These are phyloP conservation scores for Philonicus albiceps DNA, from an alignment of 2,888 invertebrate species.

Conservation along the genomic window DNA sequence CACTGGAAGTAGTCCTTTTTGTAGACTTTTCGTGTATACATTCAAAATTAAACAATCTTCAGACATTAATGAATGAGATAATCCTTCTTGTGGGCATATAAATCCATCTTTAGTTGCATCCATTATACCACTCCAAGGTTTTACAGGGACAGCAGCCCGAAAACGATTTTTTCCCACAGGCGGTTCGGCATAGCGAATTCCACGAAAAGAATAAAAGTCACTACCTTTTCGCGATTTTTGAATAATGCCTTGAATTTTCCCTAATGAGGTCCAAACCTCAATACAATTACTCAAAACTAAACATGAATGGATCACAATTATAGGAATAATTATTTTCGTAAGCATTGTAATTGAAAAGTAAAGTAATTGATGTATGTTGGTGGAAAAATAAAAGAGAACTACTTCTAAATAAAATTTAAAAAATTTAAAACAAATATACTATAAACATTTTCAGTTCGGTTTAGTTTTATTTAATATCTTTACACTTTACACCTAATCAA, in stretches of 20 bases:
- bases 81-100: slow-evolving; percentile 57
- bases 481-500: no score
- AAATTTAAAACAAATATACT: no score
- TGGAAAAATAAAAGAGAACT: no score
- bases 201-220: slow-evolving; percentile 53
- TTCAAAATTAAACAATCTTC: slow-evolving; percentile 74
- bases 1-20: slow-evolving; percentile 50
- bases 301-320: not conserved
- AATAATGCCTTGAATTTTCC: not conserved
- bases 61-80: slow-evolving; percentile 52
- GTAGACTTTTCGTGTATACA: slow-evolving; percentile 64
- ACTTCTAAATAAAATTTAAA: no score
- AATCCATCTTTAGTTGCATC: slow-evolving; percentile 63
- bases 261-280: not conserved
- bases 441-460: no score
- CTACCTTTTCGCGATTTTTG: not conserved
- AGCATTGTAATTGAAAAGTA: not conserved
- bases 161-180: slow-evolving; percentile 62
- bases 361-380: no score
- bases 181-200: slow-evolving; percentile 58
- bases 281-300: not conserved
- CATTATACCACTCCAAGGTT: slow-evolving; percentile 59
- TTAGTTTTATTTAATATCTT: no score
- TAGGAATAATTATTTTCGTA: not conserved
- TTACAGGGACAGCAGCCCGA: slow-evolving; percentile 64